These are phyloP conservation scores for Tenebrio molitor DNA, from an alignment of 1,140 invertebrate species.

Conservation along the genomic window DNA sequence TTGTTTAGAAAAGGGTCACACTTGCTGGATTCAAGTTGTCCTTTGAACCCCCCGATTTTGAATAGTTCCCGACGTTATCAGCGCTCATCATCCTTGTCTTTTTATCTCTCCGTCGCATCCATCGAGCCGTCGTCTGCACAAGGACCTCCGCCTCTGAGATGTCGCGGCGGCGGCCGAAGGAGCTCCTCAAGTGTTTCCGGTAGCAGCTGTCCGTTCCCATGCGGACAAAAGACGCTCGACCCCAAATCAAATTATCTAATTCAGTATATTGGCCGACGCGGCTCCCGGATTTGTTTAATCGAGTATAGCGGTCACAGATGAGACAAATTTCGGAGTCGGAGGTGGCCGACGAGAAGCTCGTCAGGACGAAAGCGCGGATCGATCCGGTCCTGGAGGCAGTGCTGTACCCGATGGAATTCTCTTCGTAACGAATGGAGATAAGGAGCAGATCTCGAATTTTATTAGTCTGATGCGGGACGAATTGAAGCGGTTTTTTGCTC, in stretches of 20 bases:
- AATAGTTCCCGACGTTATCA: too few species aligned
- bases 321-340: constrained; percentile 33
- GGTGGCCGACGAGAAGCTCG: constrained; percentile 4
- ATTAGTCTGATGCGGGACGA: neutral
- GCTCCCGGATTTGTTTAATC: constrained; percentile 63
- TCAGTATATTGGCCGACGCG: constrained; percentile 61
- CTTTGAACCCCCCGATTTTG: too few species aligned
- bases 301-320: constrained; percentile 58
- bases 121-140: too few species aligned
- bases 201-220: constrained; percentile 60
- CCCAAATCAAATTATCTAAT: constrained; percentile 65
- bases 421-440: neutral
- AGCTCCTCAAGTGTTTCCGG: constrained; percentile 62
- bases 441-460: constrained; percentile 13
- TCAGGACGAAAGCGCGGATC: constrained; percentile 10
- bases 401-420: neutral
- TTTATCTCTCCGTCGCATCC: too few species aligned
- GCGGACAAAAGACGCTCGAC: constrained; percentile 62
- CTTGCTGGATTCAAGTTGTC: too few species aligned
- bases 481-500: constrained; percentile 3
- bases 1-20: too few species aligned
- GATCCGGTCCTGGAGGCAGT: neutral
- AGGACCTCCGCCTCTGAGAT: too few species aligned
- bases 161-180: too few species aligned
- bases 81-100: too few species aligned